These are phyloP conservation scores for Linurgus olivaceus DNA, from an alignment of 2,797 vertebrate genomes.

Conservation along the genomic window DNA sequence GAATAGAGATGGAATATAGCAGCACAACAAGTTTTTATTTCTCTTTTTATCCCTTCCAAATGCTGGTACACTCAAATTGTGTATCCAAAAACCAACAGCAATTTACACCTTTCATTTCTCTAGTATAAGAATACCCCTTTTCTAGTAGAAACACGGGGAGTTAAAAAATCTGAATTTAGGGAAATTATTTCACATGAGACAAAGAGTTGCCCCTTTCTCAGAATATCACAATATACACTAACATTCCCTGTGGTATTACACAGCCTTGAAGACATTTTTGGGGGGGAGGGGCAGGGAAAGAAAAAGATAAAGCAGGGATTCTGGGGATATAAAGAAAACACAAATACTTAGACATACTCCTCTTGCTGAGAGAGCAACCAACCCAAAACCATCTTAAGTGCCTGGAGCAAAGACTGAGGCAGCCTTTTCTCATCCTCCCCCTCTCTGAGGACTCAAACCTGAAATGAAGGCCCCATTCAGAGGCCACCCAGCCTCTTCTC, in stretches of 20 bases:
- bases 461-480: neutral
- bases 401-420: neutral
- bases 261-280: neutral
- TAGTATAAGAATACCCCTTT: neutral
- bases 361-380: neutral
- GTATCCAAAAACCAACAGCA: neutral
- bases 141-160: neutral
- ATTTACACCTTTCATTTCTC: neutral
- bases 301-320: neutral
- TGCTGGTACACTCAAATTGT: neutral
- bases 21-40: neutral
- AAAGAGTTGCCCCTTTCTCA: neutral
- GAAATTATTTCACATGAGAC: neutral
- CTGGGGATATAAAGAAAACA: neutral
- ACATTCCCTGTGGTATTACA: neutral
- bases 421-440: neutral
- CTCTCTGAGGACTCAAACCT: neutral
- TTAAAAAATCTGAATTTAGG: neutral
- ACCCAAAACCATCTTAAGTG: neutral
- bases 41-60: neutral
- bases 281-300: rapidly evolving
- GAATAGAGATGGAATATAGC: neutral
- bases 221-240: neutral
- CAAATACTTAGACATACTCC: neutral
- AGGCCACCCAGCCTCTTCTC: neutral